Base-by-base conservation (phyloP, 2,888 invertebrate genomes). In the Drosophila cognata region DNA sequence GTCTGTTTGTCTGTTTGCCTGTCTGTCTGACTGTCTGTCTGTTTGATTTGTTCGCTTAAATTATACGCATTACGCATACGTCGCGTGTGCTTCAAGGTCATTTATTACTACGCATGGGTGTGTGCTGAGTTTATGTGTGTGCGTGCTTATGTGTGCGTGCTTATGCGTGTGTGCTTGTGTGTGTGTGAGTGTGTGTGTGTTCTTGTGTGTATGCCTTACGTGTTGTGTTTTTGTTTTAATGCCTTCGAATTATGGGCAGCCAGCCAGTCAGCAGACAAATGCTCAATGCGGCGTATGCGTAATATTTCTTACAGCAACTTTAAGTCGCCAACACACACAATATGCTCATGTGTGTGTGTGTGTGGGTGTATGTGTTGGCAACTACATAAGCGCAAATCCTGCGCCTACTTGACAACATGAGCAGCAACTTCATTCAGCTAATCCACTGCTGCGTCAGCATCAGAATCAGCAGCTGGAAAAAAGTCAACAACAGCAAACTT, bases 21-120 rank as follows among this genome's bases (percentile, higher is more conserved):
- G 56, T 52, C 7, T 29, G 53, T 31, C 25, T 35, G 16, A 36
- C 35, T 53, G 21, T 25, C 16, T 55, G 28, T 36, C 11, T 56
- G 38, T 57, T 57, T 57, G 57, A 57, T 57, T 61, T 59, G 77
- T 25, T 25, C n/a, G 48, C 33, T 55, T 16, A 51, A 59, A 51
- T 55, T 53, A 36, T 25, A 18, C 74, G 51, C 63, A 71, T 78
- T 78, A 63, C 63, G 79, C 71, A 81, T 74, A 74, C 82, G 79
- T 46, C 57, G 66, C 61, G 68, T 81, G 65, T 41, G 74, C 74
- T 52, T 81, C 79, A 80, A 80, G 80, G 80, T 80, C 79, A 74
- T 46, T 28, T 35, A 6, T 21, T 10, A 38, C 51, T 70, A 31
- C 18, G 36, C n/a, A 11, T 36, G n/a, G 28, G 16, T 48, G 16